Evolutionary conservation across 1,140 invertebrate species (phyloP).

Genomic region (Ridgeia piscesae): DNA sequence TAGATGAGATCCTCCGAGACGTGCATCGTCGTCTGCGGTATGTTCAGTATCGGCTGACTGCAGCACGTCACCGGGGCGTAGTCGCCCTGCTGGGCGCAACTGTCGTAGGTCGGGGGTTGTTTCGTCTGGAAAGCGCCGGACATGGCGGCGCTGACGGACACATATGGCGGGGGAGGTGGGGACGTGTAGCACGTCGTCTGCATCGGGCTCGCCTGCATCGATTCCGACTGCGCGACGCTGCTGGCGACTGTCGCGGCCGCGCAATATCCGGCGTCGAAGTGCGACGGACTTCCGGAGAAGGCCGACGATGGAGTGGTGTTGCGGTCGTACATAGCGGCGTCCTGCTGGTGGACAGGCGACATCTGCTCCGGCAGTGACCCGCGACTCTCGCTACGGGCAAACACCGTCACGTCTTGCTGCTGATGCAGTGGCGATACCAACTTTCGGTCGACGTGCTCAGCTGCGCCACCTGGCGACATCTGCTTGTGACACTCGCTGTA

Average conservation of each 20-base stretch:
- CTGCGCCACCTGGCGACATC: neutral
- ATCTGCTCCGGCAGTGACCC: slow-evolving; percentile 22
- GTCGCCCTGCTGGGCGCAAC: slow-evolving; percentile 44
- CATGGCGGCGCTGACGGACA: slow-evolving; percentile 35
- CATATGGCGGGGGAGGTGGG: slow-evolving; percentile 33
- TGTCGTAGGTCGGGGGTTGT: slow-evolving; percentile 55
- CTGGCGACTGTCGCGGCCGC: neutral
- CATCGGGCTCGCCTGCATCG: slow-evolving; percentile 4
- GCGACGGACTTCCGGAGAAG: neutral
- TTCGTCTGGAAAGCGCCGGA: slow-evolving; percentile 41
- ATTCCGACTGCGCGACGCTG: neutral
- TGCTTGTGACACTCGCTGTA: neutral
- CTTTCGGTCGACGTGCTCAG: neutral
- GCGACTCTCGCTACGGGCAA: neutral
- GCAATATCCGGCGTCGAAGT: neutral
- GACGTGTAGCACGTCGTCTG: slow-evolving; percentile 32
- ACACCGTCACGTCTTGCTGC: neutral
- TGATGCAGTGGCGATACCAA: neutral
- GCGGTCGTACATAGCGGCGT: slow-evolving; percentile 30
- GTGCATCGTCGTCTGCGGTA: slow-evolving; percentile 9
- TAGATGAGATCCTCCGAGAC: slow-evolving; percentile 12
- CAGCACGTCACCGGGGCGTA: slow-evolving; percentile 9
- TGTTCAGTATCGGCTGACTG: slow-evolving; percentile 7
- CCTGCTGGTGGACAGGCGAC: slow-evolving; percentile 28
- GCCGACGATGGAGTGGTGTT: slow-evolving; percentile 25